A percentile compares a stretch with the other conserved stretches of the same genome.
Conservation (phyloP, 1,140 invertebrate species). For the Brachionus calyciflorus region DNA sequence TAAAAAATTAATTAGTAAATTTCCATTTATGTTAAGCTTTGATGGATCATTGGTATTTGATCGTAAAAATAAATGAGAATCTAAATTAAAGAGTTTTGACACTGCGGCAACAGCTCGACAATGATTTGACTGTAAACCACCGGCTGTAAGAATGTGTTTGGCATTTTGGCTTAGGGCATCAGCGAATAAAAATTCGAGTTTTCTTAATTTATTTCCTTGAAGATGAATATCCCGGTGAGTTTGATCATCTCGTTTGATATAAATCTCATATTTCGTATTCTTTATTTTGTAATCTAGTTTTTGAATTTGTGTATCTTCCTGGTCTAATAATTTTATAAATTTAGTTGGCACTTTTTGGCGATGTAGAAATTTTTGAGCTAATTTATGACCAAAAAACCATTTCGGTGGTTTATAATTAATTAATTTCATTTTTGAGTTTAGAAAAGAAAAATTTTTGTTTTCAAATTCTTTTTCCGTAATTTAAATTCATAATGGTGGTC, state of each 20-base stretch:
- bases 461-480: not conserved
- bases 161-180: slow-evolving; percentile 50
- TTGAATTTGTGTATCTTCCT: not conserved
- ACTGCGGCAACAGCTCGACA: slow-evolving; percentile 52
- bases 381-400: slow-evolving; percentile 16
- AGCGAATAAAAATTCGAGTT: slow-evolving; percentile 56
- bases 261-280: not conserved
- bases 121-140: slow-evolving; percentile 55
- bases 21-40: slow-evolving; percentile 52
- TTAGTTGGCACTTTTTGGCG: not conserved
- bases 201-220: slow-evolving; percentile 51
- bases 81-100: slow-evolving; percentile 51
- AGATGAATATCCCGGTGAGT: slow-evolving; percentile 1
- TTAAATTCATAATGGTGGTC: no score
- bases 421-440: slow-evolving; percentile 13
- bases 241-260: slow-evolving; percentile 36
- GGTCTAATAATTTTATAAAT: not conserved
- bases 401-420: slow-evolving; percentile 6
- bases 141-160: slow-evolving; percentile 55
- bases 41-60: slow-evolving; percentile 48
- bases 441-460: not conserved
- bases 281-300: not conserved
- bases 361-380: not conserved
- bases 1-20: slow-evolving; percentile 53
- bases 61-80: slow-evolving; percentile 53